Percentiles rank a stretch among this genome's conserved stretches.
These are phyloP conservation scores for Tipula lateralis DNA, from an alignment of 2,888 invertebrate genomes.

Conservation along the genomic window DNA sequence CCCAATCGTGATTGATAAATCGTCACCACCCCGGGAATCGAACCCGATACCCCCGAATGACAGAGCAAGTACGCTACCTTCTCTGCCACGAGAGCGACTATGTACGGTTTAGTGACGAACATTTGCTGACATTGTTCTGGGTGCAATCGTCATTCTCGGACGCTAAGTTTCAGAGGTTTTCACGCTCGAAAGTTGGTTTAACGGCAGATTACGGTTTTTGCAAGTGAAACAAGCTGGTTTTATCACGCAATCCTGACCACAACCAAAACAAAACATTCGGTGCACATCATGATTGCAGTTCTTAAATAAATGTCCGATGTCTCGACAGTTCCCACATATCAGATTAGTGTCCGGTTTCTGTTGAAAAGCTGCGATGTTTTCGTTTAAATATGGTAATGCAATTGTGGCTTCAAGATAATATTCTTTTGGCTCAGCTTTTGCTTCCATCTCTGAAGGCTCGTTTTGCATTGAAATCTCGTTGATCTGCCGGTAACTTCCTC, in stretches of 20 bases:
- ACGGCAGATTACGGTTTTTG: neutral
- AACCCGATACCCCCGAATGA: no score
- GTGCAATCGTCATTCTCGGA: neutral
- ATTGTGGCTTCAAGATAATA: neutral
- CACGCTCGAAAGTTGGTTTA: neutral
- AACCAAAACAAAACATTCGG: neutral
- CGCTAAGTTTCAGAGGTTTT: neutral
- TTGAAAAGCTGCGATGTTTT: neutral
- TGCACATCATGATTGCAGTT: neutral
- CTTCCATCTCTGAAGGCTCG: neutral
- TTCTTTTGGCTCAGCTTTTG: neutral
- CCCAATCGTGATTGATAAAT: no score
- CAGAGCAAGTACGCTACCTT: no score
- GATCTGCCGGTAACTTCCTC: neutral
- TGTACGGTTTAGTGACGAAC: neutral
- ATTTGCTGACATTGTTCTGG: neutral
- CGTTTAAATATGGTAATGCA: neutral
- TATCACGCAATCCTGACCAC: neutral
- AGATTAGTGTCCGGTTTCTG: neutral
- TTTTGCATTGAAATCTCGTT: neutral
- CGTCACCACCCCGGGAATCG: no score
- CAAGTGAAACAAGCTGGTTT: neutral
- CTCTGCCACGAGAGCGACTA: no score
- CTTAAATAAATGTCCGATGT: neutral
- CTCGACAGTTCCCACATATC: neutral